These are phyloP conservation scores for Macaria notata DNA, from an alignment of 2,888 invertebrate species.

Conservation along the genomic window DNA sequence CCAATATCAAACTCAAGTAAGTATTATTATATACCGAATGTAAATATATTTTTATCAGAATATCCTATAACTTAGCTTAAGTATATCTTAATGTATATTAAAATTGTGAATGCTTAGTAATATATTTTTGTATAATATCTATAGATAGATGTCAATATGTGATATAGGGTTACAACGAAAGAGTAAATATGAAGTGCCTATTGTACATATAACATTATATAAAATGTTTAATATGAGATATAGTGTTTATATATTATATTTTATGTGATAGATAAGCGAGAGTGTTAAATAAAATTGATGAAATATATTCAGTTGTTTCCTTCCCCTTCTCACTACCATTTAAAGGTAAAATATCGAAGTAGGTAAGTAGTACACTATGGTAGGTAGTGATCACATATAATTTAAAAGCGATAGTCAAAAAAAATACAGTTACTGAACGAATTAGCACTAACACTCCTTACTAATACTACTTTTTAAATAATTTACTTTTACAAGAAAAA, in stretches of 20 bases:
- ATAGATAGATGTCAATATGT: constrained; percentile 59
- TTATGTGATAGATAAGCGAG: constrained; percentile 53
- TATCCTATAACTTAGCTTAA: constrained; percentile 6
- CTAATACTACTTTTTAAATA: no score
- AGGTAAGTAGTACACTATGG: no score
- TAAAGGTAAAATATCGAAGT: no score
- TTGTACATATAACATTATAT: constrained; percentile 60
- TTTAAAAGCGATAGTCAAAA: background rate
- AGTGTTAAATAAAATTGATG: constrained; percentile 67
- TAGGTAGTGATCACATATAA: background rate
- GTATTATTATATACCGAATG: constrained; percentile 9
- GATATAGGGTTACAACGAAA: constrained; percentile 74
- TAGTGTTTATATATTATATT: constrained; percentile 47
- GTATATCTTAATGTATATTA: constrained; percentile 21
- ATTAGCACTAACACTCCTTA: no score
- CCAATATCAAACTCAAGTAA: constrained; percentile 32
- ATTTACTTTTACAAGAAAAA: no score
- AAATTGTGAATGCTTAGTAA: constrained; percentile 38
- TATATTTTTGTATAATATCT: constrained; percentile 33
- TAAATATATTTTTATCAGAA: constrained; percentile 18
- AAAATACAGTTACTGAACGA: no score
- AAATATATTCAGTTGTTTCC: constrained; percentile 27
- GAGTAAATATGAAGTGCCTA: constrained; percentile 59
- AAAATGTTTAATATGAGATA: constrained; percentile 41
- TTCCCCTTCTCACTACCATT: background rate